Evolutionary conservation across 1,140 invertebrate species (phyloP).

Genomic region (Drosophila setifemur): DNA sequence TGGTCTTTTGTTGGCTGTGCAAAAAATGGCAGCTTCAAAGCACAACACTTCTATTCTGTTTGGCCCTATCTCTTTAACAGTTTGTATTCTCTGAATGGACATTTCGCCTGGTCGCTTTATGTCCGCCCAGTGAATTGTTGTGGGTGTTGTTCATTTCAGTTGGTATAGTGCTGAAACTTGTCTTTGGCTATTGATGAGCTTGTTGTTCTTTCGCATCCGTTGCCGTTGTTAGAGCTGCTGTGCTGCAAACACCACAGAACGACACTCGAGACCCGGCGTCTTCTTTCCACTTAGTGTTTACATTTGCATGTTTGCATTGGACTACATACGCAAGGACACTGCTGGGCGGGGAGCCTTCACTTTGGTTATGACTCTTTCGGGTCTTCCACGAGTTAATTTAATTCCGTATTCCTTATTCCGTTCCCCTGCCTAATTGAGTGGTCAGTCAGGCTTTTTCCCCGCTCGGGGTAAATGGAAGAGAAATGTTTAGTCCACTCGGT

Average conservation of each 20-base stretch:
- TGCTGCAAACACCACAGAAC: constrained; percentile 26
- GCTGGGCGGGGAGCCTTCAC: not conserved
- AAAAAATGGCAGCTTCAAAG: too few relatives aligned
- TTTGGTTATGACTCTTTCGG: constrained; percentile 66
- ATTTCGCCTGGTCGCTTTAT: constrained; percentile 49
- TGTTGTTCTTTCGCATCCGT: constrained; percentile 67
- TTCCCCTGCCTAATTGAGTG: constrained; percentile 65
- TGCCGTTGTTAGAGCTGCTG: not conserved
- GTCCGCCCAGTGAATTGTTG: constrained; percentile 19
- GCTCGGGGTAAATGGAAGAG: constrained; percentile 42
- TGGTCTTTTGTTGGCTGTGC: too few relatives aligned
- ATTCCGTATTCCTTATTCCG: constrained; percentile 60
- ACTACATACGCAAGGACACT: constrained; percentile 3
- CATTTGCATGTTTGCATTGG: constrained; percentile 59
- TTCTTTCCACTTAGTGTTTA: constrained; percentile 46
- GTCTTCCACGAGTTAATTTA: constrained; percentile 68
- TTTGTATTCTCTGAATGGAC: constrained; percentile 5
- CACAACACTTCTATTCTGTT: not conserved
- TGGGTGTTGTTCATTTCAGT: constrained; percentile 4
- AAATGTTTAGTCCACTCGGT: constrained; percentile 41
- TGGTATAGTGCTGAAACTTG: too few relatives aligned
- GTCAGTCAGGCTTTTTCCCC: constrained; percentile 38
- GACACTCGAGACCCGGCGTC: constrained; percentile 55
- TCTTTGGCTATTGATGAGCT: constrained; percentile 64
- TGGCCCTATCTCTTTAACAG: not conserved